These are phyloP conservation scores for Silurus asotus DNA, from an alignment of 2,113 vertebrate genomes.

Conservation along the genomic window DNA sequence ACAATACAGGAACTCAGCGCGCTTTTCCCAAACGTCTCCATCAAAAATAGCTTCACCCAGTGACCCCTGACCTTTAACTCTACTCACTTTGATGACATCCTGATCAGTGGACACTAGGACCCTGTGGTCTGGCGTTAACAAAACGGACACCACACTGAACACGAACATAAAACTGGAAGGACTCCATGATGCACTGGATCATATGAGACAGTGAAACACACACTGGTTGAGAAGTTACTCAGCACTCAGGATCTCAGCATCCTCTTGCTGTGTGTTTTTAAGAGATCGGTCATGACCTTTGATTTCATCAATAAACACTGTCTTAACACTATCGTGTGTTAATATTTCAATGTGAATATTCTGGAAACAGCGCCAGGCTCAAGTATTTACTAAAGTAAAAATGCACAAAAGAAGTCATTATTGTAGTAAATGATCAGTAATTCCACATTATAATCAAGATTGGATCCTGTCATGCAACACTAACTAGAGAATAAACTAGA, in stretches of 20 bases:
- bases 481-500: not conserved
- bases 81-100: not conserved
- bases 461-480: not conserved
- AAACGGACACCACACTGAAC: not conserved
- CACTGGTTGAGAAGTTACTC: not conserved
- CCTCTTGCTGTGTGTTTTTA: not conserved
- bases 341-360: not conserved
- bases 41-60: constrained; percentile 98
- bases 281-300: not conserved
- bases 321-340: not conserved
- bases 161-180: not conserved
- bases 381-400: not conserved
- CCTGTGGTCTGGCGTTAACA: not conserved
- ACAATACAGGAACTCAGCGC: constrained; percentile 86
- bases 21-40: constrained; percentile 87
- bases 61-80: constrained; percentile 65
- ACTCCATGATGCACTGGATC: not conserved
- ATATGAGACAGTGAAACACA: not conserved
- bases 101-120: not conserved
- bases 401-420: not conserved
- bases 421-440: not conserved
- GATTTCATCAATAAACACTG: not conserved
- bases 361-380: not conserved
- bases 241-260: not conserved
- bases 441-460: not conserved